Evolutionary conservation across 2,888 invertebrate genomes (phyloP), one percentile per base, ranked within the genome.

Genomic region (Drosophila mercatorum): DNA sequence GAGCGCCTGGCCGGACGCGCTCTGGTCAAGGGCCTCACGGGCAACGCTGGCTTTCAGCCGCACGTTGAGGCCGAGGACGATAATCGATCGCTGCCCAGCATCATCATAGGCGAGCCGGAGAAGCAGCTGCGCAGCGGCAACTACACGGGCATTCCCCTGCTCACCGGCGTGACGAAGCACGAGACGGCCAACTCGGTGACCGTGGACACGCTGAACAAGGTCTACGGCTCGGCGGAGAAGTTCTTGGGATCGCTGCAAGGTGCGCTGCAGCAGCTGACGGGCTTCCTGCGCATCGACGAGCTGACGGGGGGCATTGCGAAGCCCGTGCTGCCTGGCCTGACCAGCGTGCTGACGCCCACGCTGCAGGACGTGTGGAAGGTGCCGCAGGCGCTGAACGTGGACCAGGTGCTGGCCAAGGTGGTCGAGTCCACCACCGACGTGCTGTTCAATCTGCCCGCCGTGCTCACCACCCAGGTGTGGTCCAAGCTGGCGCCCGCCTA

Each of bases 381-480:
- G 38, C 91, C 93, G 0, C 81, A 89, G n/a, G 61, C 89, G 0
- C 58, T 92, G 0, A 87, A 85, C 64, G 60, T 92, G 10, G 85
- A 87, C 51, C 83, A 92, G 51, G 86, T 93, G 43, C 62, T 93
- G 6, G 72, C 84, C 3, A 93, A 93, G 78, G 92, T 93, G 5
- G 87, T 91, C 2, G 92, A 93, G 58, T 83, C 91, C 12, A 93
- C 93, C 94, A 96, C 95, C 31, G 96, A 97, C 89, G 96, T 96
- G 0, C 91, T 97, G 22, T 97, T 96, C 89, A 96, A 96, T 89
- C 94, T 96, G 59, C 97, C 97, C 2, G 96, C 96, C 1, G 96
- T 95, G 89, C 92, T 96, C 56, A 95, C 95, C 6, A 95, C 95
- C 0, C 93, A 95, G 73, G 93, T 95, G n/a, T 97, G 97, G 97